Percentiles rank a stretch among this genome's conserved stretches.
Evolutionary conservation across 2,797 vertebrate species (phyloP).

Genomic region (Fratercula arctica): DNA sequence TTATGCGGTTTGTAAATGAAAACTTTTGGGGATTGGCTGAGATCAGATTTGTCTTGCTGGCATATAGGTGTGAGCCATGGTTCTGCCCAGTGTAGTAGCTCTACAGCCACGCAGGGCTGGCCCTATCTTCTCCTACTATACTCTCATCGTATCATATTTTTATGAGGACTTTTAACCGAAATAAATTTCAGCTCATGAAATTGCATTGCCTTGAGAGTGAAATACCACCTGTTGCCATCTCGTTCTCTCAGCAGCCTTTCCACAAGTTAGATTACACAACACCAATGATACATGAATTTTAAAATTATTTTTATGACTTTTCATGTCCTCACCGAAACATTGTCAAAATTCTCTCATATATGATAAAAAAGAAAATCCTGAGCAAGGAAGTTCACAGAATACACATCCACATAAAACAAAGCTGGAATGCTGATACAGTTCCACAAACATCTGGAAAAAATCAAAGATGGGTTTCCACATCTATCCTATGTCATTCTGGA

Average conservation of each 20-base stretch:
- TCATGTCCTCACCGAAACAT: not conserved
- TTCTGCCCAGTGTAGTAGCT: not conserved
- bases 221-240: not conserved
- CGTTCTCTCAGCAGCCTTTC: not conserved
- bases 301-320: not conserved
- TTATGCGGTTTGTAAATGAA: not conserved
- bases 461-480: constrained; percentile 44
- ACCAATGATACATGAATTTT: not conserved
- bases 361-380: not conserved
- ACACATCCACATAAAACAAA: constrained; percentile 30
- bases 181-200: not conserved
- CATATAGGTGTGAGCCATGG: not conserved
- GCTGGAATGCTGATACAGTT: constrained; percentile 6
- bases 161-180: not conserved
- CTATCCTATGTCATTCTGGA: constrained; percentile 9
- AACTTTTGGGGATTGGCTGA: not conserved
- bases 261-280: not conserved
- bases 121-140: not conserved
- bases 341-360: not conserved
- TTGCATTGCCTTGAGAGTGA: not conserved
- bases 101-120: not conserved
- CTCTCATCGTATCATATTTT: not conserved
- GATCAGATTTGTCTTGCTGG: not conserved
- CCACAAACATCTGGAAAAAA: constrained; percentile 38
- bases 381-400: constrained; percentile 21